Evolutionary conservation across 1,140 invertebrate species (phyloP), one percentile per base, ranked within the genome.

Genomic region (Drosophila sulfurigaster): DNA sequence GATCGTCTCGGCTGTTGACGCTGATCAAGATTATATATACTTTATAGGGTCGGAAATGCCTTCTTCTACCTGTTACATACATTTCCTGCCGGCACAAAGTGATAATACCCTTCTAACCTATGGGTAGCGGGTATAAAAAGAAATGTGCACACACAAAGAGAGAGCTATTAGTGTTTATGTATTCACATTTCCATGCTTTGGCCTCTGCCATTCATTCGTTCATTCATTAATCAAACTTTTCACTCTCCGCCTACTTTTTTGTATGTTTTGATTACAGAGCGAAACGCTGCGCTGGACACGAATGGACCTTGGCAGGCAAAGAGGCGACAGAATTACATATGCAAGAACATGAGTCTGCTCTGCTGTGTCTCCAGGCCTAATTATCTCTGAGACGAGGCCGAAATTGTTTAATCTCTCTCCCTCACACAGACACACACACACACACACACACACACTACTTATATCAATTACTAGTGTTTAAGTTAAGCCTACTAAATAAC

Each of bases 271-370:
- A 56, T 82, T 63, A 25, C 92, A 95, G 94, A 94, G 87, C 94
- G 92, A 59, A 94, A 93, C 76, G 92, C 94, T 60, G 94, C 94
- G 3, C 79, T 93, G 75, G 94, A 95, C 68, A 92, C 93, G 45
- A 94, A 93, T 82, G 94, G 93, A 46, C 93, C 94, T 69, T 95
- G 94, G 94, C 93, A 94, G 82, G 93, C 93, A 73, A 95, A 95
- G 81, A 73, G 93, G 58, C 93, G 94, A 70, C 93, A 94, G 90
- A 94, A 94, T 80, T 95, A 94, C 8, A 91, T 95, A 72, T 95
- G 94, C 93, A 95, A 95, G 92, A 94, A 95, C 88, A 95, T 95
- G 94, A 94, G 94, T 65, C 93, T 95, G n/a, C 93, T 95, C n/a
- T 95, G 95, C 92, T 95, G 95, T 83, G 93, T 95, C 86, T 94